Evolutionary conservation across 2,888 invertebrate species (phyloP).

Genomic region (Drepana falcataria): DNA sequence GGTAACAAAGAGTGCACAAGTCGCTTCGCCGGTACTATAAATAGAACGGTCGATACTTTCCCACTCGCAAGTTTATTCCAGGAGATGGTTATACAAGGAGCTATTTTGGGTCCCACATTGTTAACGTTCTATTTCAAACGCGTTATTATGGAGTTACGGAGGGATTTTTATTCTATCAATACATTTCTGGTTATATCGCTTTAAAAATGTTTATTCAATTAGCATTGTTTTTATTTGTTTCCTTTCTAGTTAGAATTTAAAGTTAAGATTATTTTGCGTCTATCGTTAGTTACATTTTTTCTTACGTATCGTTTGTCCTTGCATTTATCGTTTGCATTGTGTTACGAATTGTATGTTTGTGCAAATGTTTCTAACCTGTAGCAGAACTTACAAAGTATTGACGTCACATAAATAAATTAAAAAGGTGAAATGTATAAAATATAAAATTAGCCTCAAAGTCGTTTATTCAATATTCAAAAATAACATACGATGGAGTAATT

Average conservation of each 20-base stretch:
- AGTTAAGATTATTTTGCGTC: no score
- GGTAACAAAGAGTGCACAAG: slow-evolving; percentile 61
- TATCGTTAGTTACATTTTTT: no score
- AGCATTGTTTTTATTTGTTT: no score
- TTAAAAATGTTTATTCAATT: no score
- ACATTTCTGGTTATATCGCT: background rate
- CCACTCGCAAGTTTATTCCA: slow-evolving; percentile 50
- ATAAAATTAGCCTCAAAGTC: background rate
- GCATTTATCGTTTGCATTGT: no score
- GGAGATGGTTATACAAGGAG: slow-evolving; percentile 51
- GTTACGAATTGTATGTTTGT: no score
- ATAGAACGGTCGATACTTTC: slow-evolving; percentile 60
- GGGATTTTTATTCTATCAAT: background rate
- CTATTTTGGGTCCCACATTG: slow-evolving; percentile 50
- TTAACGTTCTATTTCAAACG: slow-evolving; percentile 24
- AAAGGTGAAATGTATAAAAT: no score
- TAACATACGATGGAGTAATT: background rate
- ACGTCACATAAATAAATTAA: no score
- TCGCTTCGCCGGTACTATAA: slow-evolving; percentile 42
- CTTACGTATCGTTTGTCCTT: no score
- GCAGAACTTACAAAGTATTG: no score
- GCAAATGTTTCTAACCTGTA: no score
- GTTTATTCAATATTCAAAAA: background rate
- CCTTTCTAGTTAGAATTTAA: no score
- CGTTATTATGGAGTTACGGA: slow-evolving; percentile 2